phyloP scores from a whole-genome alignment of 2,888 invertebrate species.

The Athetis lepigone region DNA sequence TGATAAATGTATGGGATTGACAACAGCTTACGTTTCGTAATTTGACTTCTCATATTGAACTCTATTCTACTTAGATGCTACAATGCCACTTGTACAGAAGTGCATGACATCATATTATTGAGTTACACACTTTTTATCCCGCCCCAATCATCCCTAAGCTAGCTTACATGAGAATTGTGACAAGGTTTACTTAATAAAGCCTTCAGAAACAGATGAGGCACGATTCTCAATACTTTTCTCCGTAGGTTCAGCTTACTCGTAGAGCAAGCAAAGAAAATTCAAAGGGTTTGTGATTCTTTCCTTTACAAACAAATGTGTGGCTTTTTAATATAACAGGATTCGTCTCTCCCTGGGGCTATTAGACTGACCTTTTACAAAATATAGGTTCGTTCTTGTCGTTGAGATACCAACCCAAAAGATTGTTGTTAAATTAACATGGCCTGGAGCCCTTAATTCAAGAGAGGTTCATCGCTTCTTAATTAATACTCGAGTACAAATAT shows the following conservation, averaged over 20 bases:
- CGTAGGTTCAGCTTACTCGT: background rate
- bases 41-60: too few relatives aligned
- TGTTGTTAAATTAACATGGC: slow-evolving; percentile 23
- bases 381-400: slow-evolving; percentile 1
- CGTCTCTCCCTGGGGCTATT: slow-evolving; percentile 22
- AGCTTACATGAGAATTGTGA: background rate
- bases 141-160: too few relatives aligned
- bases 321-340: slow-evolving; percentile 38
- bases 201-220: background rate
- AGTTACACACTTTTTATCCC: too few relatives aligned
- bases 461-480: slow-evolving; percentile 7
- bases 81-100: too few relatives aligned
- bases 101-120: too few relatives aligned
- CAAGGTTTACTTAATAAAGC: background rate
- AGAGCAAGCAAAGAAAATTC: slow-evolving; percentile 24
- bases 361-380: slow-evolving; percentile 25
- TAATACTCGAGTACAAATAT: background rate
- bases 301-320: slow-evolving; percentile 32
- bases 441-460: slow-evolving; percentile 5
- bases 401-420: background rate
- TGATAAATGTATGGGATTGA: too few relatives aligned
- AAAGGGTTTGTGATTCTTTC: slow-evolving; percentile 38
- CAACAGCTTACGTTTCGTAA: too few relatives aligned
- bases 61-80: too few relatives aligned
- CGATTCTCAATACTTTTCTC: background rate